Conservation (phyloP, 2,113 vertebrate genomes). For the Oreochromis tanganicae region DNA sequence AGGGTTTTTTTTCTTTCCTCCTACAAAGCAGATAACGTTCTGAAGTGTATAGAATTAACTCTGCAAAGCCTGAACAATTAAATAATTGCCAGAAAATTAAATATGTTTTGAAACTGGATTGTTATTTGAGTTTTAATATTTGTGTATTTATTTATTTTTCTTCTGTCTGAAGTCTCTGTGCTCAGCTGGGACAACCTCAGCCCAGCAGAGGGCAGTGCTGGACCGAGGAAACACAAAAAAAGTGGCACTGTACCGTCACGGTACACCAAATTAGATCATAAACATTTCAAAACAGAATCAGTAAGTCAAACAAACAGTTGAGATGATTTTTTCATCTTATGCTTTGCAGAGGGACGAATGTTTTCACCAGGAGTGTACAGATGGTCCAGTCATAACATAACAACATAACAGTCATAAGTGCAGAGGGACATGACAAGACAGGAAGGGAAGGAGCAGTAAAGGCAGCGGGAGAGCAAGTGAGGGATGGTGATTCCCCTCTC, state of each 20-base stretch:
- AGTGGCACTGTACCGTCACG: background rate
- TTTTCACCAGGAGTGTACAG: background rate
- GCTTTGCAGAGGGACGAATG: background rate
- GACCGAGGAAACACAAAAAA: background rate
- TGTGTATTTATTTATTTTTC: background rate
- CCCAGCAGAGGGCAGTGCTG: constrained; percentile 52
- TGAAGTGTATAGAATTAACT: background rate
- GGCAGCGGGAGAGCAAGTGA: constrained; percentile 18
- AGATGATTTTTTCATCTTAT: background rate
- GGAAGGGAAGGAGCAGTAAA: constrained; percentile 7
- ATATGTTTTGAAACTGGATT: background rate
- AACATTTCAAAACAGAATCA: background rate
- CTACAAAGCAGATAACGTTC: background rate
- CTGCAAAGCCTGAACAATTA: background rate
- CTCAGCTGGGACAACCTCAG: background rate
- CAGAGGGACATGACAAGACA: background rate
- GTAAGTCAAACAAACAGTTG: background rate
- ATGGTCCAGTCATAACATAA: background rate
- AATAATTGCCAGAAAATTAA: background rate
- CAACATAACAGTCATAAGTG: background rate
- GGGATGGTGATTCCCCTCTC: constrained; percentile 52
- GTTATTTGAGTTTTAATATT: background rate
- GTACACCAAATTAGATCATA: background rate
- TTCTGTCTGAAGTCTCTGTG: background rate
- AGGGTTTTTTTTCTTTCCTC: background rate